These are phyloP conservation scores for Carduelis carduelis DNA, from an alignment of 2,797 vertebrate genomes.

Conservation along the genomic window DNA sequence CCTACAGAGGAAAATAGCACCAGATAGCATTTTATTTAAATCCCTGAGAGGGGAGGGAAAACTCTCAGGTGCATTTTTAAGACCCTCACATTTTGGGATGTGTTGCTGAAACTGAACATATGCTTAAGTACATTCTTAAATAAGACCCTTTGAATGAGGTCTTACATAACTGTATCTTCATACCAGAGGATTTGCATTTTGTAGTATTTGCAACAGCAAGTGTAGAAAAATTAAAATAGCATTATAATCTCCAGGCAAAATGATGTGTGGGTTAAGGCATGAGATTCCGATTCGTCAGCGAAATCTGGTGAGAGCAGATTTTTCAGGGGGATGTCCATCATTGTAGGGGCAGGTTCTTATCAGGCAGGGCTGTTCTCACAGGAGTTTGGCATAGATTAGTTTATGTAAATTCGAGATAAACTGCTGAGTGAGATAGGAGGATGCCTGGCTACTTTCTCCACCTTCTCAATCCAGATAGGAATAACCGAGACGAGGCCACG, in stretches of 20 bases:
- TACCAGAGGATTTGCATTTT: conserved; percentile 25
- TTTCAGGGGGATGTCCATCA: neutral
- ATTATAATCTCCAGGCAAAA: conserved; percentile 52
- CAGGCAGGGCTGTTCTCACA: neutral
- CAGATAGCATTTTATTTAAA: neutral
- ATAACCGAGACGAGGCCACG: neutral
- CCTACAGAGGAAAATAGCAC: neutral
- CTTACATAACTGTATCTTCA: conserved; percentile 49
- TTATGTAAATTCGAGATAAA: neutral
- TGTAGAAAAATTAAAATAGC: conserved; percentile 43
- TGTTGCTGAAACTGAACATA: neutral
- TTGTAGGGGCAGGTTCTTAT: neutral
- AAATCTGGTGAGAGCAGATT: conserved; percentile 8
- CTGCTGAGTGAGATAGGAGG: conserved; percentile 1
- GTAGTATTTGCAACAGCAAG: conserved; percentile 42
- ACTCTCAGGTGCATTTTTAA: neutral
- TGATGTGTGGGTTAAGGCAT: conserved; percentile 6
- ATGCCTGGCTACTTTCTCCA: neutral
- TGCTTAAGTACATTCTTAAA: conserved; percentile 35
- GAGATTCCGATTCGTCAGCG: neutral
- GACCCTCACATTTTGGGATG: conserved; percentile 21
- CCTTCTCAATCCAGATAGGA: neutral
- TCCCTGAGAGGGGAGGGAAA: neutral
- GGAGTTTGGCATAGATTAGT: neutral
- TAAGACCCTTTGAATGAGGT: neutral